Evolutionary conservation across 2,113 vertebrate genomes (phyloP).

Genomic region (Orycteropus afer): DNA sequence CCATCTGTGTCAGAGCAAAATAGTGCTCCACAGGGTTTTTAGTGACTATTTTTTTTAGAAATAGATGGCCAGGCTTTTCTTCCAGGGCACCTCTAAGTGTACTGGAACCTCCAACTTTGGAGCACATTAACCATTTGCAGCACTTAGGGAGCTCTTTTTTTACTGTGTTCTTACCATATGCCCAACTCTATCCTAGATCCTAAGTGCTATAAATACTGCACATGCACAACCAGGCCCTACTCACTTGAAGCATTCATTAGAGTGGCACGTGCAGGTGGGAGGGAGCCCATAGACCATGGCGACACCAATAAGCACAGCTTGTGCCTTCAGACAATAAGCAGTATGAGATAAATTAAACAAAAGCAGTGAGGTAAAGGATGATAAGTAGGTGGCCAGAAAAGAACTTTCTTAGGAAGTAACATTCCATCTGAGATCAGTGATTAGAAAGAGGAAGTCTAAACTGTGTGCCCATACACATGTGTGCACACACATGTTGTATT

Average conservation of each 20-base stretch:
- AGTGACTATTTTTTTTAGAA: not conserved
- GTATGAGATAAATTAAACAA: too few species aligned
- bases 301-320: accelerated
- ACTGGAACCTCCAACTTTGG: too few species aligned
- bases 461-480: not conserved
- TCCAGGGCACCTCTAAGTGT: too few species aligned
- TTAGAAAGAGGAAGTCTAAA: not conserved
- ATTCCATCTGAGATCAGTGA: not conserved
- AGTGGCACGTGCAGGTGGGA: accelerated
- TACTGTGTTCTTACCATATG: too few species aligned
- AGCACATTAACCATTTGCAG: too few species aligned
- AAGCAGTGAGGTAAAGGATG: not conserved
- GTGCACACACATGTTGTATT: not conserved
- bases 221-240: too few species aligned
- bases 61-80: too few species aligned
- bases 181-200: not conserved
- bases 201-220: too few species aligned
- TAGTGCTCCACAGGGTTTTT: not conserved
- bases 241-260: accelerated
- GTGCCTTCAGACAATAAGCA: too few species aligned
- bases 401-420: not conserved
- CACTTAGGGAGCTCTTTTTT: too few species aligned
- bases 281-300: not conserved
- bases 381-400: not conserved
- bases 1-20: not conserved